Evolutionary conservation across 2,888 invertebrate genomes (phyloP), one percentile per base, ranked within the genome.

Genomic region (Dermolepida albohirtum): DNA sequence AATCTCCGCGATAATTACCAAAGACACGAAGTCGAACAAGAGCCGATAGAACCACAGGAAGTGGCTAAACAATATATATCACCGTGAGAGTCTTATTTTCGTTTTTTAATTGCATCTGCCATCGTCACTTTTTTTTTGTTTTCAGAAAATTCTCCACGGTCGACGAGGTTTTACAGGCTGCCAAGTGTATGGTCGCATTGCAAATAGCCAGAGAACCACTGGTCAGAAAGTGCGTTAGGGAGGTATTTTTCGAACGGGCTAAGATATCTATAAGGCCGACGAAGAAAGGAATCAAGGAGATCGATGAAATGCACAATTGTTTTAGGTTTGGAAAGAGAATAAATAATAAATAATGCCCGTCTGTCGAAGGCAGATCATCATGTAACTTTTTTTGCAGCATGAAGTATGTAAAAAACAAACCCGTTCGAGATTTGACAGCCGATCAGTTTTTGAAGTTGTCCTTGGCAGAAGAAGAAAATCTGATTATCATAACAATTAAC

Each of bases 1-100:
- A 98, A 99, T 85, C 86, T 98, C 6, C 89, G 96, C 0, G 97
- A 98, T 79, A 96, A 96, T 81, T 98, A 98, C 82, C 95, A 96
- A 81, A 87, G 96, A 11, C 94, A 97, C 81, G 98, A 98, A 79
- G 95, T 98, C 1, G 97, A 97, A 57, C 97, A 98, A 80, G 94
- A 94, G 75, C 89, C 92, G 0, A 87, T 90, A n/a, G 92, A 95
- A 74, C 96, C 97, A 0, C 78, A 87, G 0, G 93, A 94, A 73
- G 86, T 94, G 14, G 97, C 97, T 0, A 90, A 89, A 64, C 93
- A 95, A 74, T 95, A 88, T 78, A 85, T 91, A 22, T 87, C 88
- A 76, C 80, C 83, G 83, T 80, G 79, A 78, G 79, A 79, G 68
- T 16, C 44, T 65, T 41, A 17, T 17, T 17, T 12, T 4, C 11